Base-by-base conservation (phyloP, 2,888 invertebrate species). In the Linnaemya tessellans region DNA sequence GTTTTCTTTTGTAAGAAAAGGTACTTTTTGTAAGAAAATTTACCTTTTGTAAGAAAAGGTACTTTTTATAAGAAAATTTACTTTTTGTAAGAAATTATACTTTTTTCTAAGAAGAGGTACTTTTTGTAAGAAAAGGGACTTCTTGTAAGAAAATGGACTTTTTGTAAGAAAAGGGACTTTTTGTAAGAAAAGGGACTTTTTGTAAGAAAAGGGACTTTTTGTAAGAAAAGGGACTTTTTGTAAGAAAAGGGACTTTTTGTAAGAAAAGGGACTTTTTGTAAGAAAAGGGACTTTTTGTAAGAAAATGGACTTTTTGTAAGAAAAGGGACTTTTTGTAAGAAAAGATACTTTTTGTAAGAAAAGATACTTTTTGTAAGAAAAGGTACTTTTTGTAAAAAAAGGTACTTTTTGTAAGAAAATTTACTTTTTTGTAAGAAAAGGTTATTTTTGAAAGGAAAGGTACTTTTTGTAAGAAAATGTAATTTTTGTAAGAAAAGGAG, bases 271-370 rank as follows among this genome's bases (percentile, higher is more conserved):
- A 54, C 11, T 22, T 22, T 54, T 25, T 54, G 30, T 9, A 3
- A 7, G 1, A 18, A 62, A 11, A 38, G 20, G 4, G 11, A 35
- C 38, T 38, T 62, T 62, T 54, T 18, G 3, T 10, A 11, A 54
- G 13, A 22, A 22, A 64, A 22, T 3, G 1, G 13, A 41, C 15
- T 41, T 43, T 22, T 18, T 43, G 9, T 38, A 9, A 38, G 10
- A 38, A 38, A 10, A 30, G 1, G 46, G 30, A 11, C 1, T 54
- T 54, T 22, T 46, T 3, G 15, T 54, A 11, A 1, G 3, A 43
- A 22, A 15, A 64, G 22, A 8, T 22, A 41, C 43, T 64, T 64
- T 43, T 18, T 67, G 18, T 18, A 49, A 49, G n/a, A 49, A 49
- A 41, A 8, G 1, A 11, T 41, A 41, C 8, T 11, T 41, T 41